phyloP scores from a whole-genome alignment of 92 coral and sea anemone species.

The Zoanthus gigantus region DNA sequence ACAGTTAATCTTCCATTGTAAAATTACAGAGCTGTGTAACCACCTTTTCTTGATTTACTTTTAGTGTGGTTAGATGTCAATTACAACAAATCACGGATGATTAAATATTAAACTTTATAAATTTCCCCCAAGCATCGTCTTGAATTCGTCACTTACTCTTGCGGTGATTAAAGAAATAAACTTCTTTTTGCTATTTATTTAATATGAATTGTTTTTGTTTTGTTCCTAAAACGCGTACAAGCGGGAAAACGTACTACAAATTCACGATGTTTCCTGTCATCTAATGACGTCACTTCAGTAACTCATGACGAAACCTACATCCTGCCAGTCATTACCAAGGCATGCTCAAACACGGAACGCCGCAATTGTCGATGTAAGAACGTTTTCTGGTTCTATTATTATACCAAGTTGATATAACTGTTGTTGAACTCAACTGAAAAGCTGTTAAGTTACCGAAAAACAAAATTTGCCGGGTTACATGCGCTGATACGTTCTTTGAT shows the following conservation, averaged over 20 bases:
- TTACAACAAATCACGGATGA: too few relatives aligned
- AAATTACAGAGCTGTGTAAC: too few relatives aligned
- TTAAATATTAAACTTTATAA: too few relatives aligned
- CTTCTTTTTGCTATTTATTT: background rate
- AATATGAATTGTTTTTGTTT: background rate
- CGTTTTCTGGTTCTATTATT: background rate
- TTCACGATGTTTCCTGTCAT: background rate
- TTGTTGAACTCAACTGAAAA: too few relatives aligned
- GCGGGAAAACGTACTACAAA: background rate
- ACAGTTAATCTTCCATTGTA: too few relatives aligned
- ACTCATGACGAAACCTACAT: background rate
- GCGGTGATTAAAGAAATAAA: background rate
- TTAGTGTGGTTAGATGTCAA: too few relatives aligned
- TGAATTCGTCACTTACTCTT: background rate
- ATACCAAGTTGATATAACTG: background rate
- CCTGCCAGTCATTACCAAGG: background rate
- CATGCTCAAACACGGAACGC: background rate
- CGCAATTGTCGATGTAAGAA: constrained; percentile 1
- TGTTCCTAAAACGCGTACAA: background rate
- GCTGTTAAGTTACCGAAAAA: too few relatives aligned
- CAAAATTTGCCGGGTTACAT: too few relatives aligned
- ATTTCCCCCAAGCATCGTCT: too few relatives aligned
- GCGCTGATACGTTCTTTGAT: too few relatives aligned
- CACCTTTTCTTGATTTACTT: too few relatives aligned
- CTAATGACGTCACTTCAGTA: background rate